Base-by-base conservation (phyloP, 1,140 invertebrate species). In the Pomacea maculata region DNA sequence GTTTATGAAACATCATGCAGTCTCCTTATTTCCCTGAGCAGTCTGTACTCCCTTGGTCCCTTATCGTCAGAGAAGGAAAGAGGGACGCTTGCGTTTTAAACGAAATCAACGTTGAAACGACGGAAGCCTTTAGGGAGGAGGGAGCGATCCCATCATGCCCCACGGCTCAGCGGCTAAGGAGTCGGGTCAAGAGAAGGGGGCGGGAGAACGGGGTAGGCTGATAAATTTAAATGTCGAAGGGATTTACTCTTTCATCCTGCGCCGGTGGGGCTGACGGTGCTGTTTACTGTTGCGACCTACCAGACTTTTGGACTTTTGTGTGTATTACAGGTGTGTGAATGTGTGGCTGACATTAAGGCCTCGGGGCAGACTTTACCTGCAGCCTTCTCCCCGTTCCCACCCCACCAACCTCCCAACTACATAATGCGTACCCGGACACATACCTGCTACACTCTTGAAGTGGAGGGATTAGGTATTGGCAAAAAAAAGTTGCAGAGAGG, bases 111-210 rank as follows among this genome's bases (percentile, higher is more conserved):
- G 52, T 7, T 17, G n/a, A 15, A 76, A 15, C n/a, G 8, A 76
- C 52, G 57, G 25, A 61, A n/a, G 15, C 52, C 54, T 57, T n/a
- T 57, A 55, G 61, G 75, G 57, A 54, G 57, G 52, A 76, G 54
- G 10, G 75, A 76, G 75, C n/a, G 54, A 70, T 21, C n/a, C 11
- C 68, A 12, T 29, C 68, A 70, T 25, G n/a, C 34, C 68, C 68
- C 68, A 70, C n/a, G 68, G 68, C 7, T 29, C n/a, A 55, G 52
- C 54, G 54, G 57, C 52, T 29, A 57, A 63, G 75, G 57, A n/a
- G 57, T 52, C 9, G 29, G 61, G 75, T 55, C 52, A 76, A 54
- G 21, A 57, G 61, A 57, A 76, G 75, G 61, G 75, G 61, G 73
- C 45, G 52, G 61, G 75, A 76, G 75, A 63, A 21, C 55, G 10